Conservation (phyloP, 2,797 vertebrate genomes). For the Anguilla obscura region DNA sequence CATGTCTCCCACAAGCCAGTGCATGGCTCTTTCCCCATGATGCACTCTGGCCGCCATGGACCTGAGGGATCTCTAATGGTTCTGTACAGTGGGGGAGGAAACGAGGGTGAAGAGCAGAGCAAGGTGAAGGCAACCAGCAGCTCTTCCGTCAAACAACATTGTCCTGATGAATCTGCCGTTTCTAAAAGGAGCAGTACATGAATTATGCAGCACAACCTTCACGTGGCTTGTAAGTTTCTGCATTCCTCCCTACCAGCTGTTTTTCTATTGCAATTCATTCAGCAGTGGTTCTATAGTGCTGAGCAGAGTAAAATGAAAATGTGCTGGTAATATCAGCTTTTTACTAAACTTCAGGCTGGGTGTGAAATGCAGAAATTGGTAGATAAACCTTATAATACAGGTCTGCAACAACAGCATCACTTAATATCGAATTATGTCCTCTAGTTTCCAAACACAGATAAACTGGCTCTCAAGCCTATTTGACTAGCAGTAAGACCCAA, state of each 20-base stretch:
- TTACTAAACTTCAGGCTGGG: neutral
- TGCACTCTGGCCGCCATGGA: constrained; percentile 56
- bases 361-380: neutral
- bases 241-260: constrained; percentile 69
- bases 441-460: neutral
- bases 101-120: constrained; percentile 73
- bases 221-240: constrained; percentile 52
- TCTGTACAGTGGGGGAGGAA: constrained; percentile 68
- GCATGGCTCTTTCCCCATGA: constrained; percentile 22
- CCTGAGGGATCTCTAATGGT: constrained; percentile 72
- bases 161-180: constrained; percentile 79
- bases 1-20: constrained; percentile 32
- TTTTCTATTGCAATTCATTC: constrained; percentile 47
- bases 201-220: constrained; percentile 79
- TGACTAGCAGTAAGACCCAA: neutral
- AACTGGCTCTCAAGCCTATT: neutral
- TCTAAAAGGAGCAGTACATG: constrained; percentile 80
- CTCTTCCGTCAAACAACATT: constrained; percentile 65
- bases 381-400: constrained; percentile 2
- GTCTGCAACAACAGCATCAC: neutral
- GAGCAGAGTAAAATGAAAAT: constrained; percentile 24
- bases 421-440: neutral
- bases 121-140: constrained; percentile 69
- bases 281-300: constrained; percentile 24
- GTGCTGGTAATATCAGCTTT: constrained; percentile 10